These are phyloP conservation scores for Ibidorhyncha struthersii DNA, from an alignment of 2,113 vertebrate species.

Conservation along the genomic window DNA sequence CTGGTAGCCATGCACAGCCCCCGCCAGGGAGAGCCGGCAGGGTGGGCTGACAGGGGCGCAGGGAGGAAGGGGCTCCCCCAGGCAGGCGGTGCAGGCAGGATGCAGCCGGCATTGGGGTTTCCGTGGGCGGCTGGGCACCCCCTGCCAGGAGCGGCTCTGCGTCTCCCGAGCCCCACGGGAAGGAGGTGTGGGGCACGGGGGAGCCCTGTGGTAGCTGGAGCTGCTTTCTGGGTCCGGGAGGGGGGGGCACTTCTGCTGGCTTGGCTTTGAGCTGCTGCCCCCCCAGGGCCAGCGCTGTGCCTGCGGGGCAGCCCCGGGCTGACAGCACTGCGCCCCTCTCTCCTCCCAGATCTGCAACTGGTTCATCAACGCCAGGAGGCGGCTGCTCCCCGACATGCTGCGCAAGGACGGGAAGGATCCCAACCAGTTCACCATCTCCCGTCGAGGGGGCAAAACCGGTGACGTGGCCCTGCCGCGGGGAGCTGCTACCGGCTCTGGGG, in stretches of 20 bases:
- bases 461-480: conserved; percentile 59
- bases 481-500: not conserved
- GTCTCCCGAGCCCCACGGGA: not conserved
- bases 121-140: not conserved
- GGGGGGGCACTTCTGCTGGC: not conserved
- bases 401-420: conserved; percentile 95
- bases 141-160: not conserved
- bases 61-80: not conserved
- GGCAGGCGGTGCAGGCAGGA: not conserved
- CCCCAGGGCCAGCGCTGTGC: rapidly evolving
- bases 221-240: not conserved
- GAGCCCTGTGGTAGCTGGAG: not conserved
- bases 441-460: conserved; percentile 79
- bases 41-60: not conserved
- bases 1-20: rapidly evolving
- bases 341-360: conserved; percentile 92
- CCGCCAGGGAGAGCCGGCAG: not conserved
- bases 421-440: conserved; percentile 92
- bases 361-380: conserved; percentile 95
- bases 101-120: not conserved
- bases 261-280: not conserved
- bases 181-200: not conserved
- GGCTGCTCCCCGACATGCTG: conserved; percentile 92
- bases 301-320: rapidly evolving
- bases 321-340: not conserved